Evolutionary conservation across 1,140 invertebrate genomes (phyloP).

Genomic region (Belonocnema kinseyi): DNA sequence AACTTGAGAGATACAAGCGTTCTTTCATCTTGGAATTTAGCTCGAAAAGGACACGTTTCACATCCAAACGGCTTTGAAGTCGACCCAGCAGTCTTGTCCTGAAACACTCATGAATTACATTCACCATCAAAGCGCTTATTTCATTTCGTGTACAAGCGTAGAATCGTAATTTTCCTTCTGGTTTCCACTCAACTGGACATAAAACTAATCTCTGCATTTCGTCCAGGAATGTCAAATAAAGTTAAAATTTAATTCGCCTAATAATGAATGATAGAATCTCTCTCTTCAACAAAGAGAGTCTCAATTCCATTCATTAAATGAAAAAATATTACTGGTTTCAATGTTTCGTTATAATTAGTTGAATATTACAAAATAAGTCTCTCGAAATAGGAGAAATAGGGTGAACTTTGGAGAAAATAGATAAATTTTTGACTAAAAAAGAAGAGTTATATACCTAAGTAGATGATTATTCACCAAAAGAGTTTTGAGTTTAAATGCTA

Average conservation of each 20-base stretch:
- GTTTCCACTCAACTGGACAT: slow-evolving; percentile 7
- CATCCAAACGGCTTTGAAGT: slow-evolving; percentile 16
- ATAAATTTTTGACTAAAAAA: too few species aligned
- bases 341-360: too few species aligned
- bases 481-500: too few species aligned
- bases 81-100: slow-evolving; percentile 14
- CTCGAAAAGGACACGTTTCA: slow-evolving; percentile 4
- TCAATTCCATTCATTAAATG: too few species aligned
- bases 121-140: slow-evolving; percentile 57
- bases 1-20: slow-evolving; percentile 32
- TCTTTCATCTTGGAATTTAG: slow-evolving; percentile 7
- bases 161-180: slow-evolving; percentile 54
- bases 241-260: not conserved
- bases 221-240: not conserved
- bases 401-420: too few species aligned
- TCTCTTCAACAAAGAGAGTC: not conserved
- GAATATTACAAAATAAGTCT: too few species aligned
- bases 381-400: too few species aligned
- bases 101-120: slow-evolving; percentile 53
- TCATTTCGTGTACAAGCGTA: slow-evolving; percentile 50
- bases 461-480: too few species aligned
- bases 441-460: too few species aligned
- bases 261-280: not conserved
- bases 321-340: too few species aligned
- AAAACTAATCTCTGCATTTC: slow-evolving; percentile 20